Conservation (phyloP, 2,797 vertebrate species). For the Muraenolepis orangiensis region DNA sequence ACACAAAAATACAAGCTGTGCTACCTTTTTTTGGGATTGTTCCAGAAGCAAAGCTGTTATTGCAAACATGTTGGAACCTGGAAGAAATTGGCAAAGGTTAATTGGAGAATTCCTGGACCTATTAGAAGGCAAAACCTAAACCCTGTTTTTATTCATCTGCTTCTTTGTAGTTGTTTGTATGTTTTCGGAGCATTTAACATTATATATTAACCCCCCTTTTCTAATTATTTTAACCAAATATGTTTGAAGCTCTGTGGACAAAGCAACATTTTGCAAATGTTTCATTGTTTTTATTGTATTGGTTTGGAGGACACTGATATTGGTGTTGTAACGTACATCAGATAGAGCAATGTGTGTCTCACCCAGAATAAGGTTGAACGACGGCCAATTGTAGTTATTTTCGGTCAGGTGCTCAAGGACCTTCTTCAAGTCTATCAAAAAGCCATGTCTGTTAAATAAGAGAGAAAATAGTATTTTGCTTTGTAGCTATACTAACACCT, state of each 20-base stretch:
- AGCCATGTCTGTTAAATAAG: slow-evolving; percentile 50
- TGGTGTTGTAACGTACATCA: neutral
- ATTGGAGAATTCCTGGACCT: neutral
- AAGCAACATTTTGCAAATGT: neutral
- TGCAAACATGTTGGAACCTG: slow-evolving; percentile 56
- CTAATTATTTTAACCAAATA: neutral
- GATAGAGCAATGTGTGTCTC: slow-evolving; percentile 10
- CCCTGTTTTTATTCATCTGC: neutral
- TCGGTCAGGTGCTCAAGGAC: slow-evolving; percentile 51
- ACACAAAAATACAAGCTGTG: neutral
- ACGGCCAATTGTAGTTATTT: slow-evolving; percentile 52
- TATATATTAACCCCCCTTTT: neutral
- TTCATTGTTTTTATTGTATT: neutral
- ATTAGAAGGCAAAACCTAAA: neutral
- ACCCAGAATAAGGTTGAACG: slow-evolving; percentile 52
- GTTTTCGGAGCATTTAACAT: neutral
- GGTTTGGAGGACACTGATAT: neutral
- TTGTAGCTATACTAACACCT: neutral
- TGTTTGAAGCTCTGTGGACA: neutral
- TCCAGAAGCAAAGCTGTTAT: slow-evolving; percentile 48
- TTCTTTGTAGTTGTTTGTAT: neutral
- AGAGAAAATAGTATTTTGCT: neutral
- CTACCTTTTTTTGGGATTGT: slow-evolving; percentile 48
- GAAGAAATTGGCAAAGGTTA: slow-evolving; percentile 11
- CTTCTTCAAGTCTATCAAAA: slow-evolving; percentile 56